Evolutionary conservation across 2,113 vertebrate species (phyloP).

Genomic region (Amblyopsis rosae): DNA sequence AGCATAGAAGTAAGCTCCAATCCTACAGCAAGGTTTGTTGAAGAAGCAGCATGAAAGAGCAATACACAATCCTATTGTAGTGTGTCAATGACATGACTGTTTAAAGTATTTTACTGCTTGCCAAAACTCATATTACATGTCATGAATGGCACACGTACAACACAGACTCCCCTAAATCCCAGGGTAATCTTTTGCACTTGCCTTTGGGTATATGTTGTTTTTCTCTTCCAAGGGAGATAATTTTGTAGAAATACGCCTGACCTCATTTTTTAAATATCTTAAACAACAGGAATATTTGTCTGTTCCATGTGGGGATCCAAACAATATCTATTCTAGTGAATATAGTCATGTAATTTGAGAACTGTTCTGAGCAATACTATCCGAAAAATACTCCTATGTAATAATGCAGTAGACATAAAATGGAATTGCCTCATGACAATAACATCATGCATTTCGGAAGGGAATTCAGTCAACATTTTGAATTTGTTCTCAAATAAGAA

Average conservation of each 20-base stretch:
- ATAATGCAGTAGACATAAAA: neutral
- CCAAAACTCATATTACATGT: conserved; percentile 52
- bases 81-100: conserved; percentile 47
- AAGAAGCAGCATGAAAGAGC: conserved; percentile 42
- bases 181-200: conserved; percentile 1
- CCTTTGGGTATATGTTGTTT: neutral
- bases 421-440: neutral
- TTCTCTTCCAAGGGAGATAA: neutral
- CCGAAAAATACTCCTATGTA: too few relatives aligned
- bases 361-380: too few relatives aligned
- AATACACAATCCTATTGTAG: conserved; percentile 29
- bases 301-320: neutral
- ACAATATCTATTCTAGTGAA: neutral
- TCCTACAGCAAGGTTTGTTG: conserved; percentile 42
- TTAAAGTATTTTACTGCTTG: conserved; percentile 48
- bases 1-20: conserved; percentile 38
- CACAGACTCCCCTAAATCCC: neutral
- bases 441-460: neutral
- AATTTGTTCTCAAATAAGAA: neutral
- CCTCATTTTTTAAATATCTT: neutral
- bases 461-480: neutral
- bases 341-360: neutral
- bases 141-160: conserved; percentile 40
- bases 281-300: neutral
- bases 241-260: neutral